Base-by-base conservation (phyloP, 2,113 vertebrate species). In the Sisor rabdophorus region DNA sequence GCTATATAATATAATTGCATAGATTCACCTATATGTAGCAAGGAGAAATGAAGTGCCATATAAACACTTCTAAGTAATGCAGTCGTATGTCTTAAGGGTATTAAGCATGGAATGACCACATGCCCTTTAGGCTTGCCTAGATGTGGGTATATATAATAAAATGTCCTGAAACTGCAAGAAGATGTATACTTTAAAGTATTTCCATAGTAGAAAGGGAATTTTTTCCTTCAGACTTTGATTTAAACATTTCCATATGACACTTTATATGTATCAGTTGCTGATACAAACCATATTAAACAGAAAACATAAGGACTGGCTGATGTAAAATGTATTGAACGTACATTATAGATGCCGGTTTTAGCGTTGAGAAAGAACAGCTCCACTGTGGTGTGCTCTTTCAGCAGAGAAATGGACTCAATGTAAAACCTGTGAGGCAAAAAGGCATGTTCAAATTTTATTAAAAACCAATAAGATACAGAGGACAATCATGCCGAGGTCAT, bases 361-460 rank as follows among this genome's bases (percentile, higher is more conserved):
- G 97, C 97, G 0, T 99, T 99, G 80, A 99, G 89, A 88, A 96
- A 99, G 89, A 99, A 99, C 48, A 99, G 84, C 79, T 99, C 97
- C 1, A 99, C 95, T 22, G 97, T 99, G 47, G 95, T 95, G 58
- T 95, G 96, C 82, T 99, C 96, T 87, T 98, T 99, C 10, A 99
- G 88, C 83, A 95, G 96, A 0, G 95, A 95, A 82, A 99, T 98
- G 86, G 93, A 98, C 84, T 99, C 97, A 13, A 99, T 94, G 83
- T 98, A 99, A 89, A 98, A 99, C 88, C 97, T 99, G 82, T 7
- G 22, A 85, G 89, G 48, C 36, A 48, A 36, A 56, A 68, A 2
- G 11, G 28, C 54, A 73, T 22, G 60, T 78, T 24, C 65, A 68
- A 22, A 58, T 52, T 80, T 64, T 5, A 80, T 68, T 68, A 68